These are phyloP conservation scores for Anoplolepis gracilipes DNA, from an alignment of 1,140 invertebrate species.

Conservation along the genomic window DNA sequence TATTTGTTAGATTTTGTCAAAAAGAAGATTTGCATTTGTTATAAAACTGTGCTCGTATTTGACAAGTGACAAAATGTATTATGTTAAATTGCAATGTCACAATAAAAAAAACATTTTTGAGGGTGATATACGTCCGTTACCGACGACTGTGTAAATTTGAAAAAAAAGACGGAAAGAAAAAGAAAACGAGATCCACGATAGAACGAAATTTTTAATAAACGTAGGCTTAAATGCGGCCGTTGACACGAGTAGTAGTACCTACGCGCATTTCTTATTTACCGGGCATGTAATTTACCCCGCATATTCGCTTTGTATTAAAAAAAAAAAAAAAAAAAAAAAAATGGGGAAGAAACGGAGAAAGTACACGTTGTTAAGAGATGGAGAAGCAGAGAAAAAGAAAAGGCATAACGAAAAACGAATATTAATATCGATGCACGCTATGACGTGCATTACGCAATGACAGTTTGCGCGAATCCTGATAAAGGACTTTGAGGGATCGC, in stretches of 20 bases:
- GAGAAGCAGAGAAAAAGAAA: neutral
- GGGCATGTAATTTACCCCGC: slow-evolving; percentile 18
- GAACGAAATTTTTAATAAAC: slow-evolving; percentile 49
- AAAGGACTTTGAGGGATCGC: slow-evolving; percentile 35
- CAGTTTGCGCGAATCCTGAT: slow-evolving; percentile 49
- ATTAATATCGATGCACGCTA: slow-evolving; percentile 38
- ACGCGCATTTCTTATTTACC: slow-evolving; percentile 32
- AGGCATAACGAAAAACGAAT: slow-evolving; percentile 22
- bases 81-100: neutral
- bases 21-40: neutral
- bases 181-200: no score
- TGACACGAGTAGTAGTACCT: neutral
- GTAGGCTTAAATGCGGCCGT: neutral
- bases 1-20: neutral
- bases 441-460: slow-evolving; percentile 21
- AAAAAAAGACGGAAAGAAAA: neutral
- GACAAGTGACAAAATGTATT: neutral
- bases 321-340: neutral
- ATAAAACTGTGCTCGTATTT: neutral
- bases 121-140: neutral
- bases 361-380: slow-evolving; percentile 22
- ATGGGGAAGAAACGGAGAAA: neutral
- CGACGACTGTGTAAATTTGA: neutral
- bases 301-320: neutral
- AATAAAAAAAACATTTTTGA: neutral